Conservation (phyloP, 2,888 invertebrate genomes). For the Romanomermis culicivorax region DNA sequence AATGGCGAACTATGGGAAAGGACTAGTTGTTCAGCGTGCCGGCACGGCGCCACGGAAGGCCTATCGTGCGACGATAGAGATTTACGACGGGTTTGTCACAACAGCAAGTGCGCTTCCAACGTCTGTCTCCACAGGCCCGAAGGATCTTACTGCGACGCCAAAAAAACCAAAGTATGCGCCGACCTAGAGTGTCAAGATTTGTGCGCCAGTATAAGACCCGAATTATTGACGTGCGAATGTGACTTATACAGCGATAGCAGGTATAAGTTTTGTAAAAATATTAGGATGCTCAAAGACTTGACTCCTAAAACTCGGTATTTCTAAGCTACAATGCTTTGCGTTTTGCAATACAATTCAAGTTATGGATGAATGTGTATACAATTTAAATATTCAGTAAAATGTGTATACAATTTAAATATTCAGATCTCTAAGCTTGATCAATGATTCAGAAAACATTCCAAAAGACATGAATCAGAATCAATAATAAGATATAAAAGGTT, state of each 20-base stretch:
- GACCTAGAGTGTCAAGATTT: constrained; percentile 27
- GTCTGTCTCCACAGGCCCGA: not conserved
- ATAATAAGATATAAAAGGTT: too few relatives aligned
- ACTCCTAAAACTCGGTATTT: too few relatives aligned
- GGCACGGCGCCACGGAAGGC: constrained; percentile 24
- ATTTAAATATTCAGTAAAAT: too few relatives aligned
- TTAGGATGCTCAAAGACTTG: too few relatives aligned
- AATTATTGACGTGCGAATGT: constrained; percentile 20
- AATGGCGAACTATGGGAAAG: constrained; percentile 29
- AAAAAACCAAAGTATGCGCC: constrained; percentile 26
- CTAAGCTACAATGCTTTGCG: too few relatives aligned
- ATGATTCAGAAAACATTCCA: too few relatives aligned
- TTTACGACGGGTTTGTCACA: constrained; percentile 19
- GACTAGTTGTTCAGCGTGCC: constrained; percentile 23
- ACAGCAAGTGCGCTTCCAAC: constrained; percentile 2
- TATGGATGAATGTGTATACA: too few relatives aligned
- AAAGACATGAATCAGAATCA: too few relatives aligned
- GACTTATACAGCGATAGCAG: constrained; percentile 20
- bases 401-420: too few relatives aligned
- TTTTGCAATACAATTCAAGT: too few relatives aligned
- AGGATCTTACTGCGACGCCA: constrained; percentile 23
- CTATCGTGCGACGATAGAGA: constrained; percentile 28
- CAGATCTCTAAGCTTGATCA: too few relatives aligned
- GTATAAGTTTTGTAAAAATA: constrained; percentile 27
- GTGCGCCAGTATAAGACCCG: constrained; percentile 16